These are phyloP conservation scores for Polypterus bichir DNA, from an alignment of 2,113 vertebrate species.

Conservation along the genomic window DNA sequence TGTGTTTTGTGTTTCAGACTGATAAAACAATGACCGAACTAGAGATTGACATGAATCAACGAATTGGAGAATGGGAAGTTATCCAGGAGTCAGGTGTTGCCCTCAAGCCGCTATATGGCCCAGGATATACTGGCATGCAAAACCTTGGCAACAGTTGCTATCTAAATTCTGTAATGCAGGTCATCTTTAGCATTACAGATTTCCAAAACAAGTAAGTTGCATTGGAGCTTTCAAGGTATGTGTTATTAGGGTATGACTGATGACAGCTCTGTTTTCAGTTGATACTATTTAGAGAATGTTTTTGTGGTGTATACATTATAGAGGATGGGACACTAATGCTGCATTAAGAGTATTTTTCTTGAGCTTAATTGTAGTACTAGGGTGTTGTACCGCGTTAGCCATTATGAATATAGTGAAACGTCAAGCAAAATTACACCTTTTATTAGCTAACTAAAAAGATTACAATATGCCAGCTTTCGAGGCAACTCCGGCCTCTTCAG, in stretches of 20 bases:
- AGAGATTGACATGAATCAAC: slow-evolving; percentile 97
- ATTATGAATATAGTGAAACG: no score
- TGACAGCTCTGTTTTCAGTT: neutral
- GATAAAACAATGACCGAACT: slow-evolving; percentile 96
- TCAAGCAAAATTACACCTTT: no score
- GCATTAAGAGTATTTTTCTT: no score
- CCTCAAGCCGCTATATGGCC: slow-evolving; percentile 78
- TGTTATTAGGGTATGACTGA: neutral
- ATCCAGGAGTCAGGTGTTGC: slow-evolving; percentile 91
- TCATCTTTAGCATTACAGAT: slow-evolving; percentile 95
- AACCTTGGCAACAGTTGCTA: slow-evolving; percentile 98
- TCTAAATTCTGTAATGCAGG: slow-evolving; percentile 98
- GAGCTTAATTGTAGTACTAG: no score
- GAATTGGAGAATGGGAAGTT: slow-evolving; percentile 93
- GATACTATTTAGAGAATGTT: neutral
- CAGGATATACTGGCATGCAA: slow-evolving; percentile 85
- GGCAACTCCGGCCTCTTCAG: no score
- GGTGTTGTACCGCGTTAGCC: no score
- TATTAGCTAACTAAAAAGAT: no score
- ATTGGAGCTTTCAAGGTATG: neutral
- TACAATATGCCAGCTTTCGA: no score
- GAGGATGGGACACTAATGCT: no score
- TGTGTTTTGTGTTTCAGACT: slow-evolving; percentile 51
- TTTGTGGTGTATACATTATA: neutral
- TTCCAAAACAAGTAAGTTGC: slow-evolving; percentile 89